Evolutionary conservation across 1,140 invertebrate species (phyloP).

Genomic region (Cotesia typhae): DNA sequence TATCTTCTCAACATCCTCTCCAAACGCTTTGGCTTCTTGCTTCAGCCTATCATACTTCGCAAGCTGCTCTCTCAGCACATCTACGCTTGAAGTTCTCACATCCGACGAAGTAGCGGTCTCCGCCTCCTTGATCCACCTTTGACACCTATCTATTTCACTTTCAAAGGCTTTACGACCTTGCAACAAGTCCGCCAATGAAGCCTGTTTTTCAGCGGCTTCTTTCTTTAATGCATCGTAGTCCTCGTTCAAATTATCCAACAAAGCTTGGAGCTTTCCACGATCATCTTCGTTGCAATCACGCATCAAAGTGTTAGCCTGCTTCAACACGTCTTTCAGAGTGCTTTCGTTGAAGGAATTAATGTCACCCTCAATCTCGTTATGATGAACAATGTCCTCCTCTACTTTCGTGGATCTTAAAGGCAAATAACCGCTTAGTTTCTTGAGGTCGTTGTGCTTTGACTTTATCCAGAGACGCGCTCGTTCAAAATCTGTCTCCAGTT

Average conservation of each 20-base stretch:
- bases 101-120: slow-evolving; percentile 85
- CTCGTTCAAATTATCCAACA: slow-evolving; percentile 74
- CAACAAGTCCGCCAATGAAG: slow-evolving; percentile 76
- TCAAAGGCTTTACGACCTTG: slow-evolving; percentile 83
- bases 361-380: slow-evolving; percentile 77
- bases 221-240: slow-evolving; percentile 76
- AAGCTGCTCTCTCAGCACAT: slow-evolving; percentile 85
- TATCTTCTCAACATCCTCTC: slow-evolving; percentile 76
- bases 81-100: slow-evolving; percentile 77
- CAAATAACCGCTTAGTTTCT: slow-evolving; percentile 77
- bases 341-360: slow-evolving; percentile 82
- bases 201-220: slow-evolving; percentile 77
- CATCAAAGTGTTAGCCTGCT: slow-evolving; percentile 77
- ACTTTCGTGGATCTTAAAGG: slow-evolving; percentile 78
- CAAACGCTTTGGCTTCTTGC: slow-evolving; percentile 77
- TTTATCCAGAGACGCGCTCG: slow-evolving; percentile 82
- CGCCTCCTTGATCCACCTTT: slow-evolving; percentile 87
- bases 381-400: slow-evolving; percentile 80
- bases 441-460: slow-evolving; percentile 77
- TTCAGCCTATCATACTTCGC: slow-evolving; percentile 83
- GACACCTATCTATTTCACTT: slow-evolving; percentile 79
- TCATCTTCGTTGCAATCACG: slow-evolving; percentile 84
- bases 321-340: slow-evolving; percentile 77
- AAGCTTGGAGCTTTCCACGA: slow-evolving; percentile 70
- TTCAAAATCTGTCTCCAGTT: slow-evolving; percentile 81